These are phyloP conservation scores for Drosophila biarmipes DNA, from an alignment of 1,140 invertebrate genomes.

Conservation along the genomic window DNA sequence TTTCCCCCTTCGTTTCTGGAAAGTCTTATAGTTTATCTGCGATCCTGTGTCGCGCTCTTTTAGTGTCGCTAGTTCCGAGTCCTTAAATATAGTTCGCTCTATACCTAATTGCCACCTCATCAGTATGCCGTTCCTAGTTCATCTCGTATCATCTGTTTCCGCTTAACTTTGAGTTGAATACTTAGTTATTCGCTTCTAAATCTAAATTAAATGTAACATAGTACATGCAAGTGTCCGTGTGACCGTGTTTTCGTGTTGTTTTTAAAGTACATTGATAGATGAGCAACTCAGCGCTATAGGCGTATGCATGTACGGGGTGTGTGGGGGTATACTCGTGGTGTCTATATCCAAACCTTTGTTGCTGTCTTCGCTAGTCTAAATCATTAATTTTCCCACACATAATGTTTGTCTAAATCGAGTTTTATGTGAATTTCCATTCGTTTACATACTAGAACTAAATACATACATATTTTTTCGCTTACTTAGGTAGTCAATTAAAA, in stretches of 20 bases:
- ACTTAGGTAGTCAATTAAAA: conserved; percentile 63
- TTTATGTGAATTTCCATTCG: conserved; percentile 40
- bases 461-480: conserved; percentile 69
- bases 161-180: conserved; percentile 65
- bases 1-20: conserved; percentile 51
- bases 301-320: conserved; percentile 43
- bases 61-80: conserved; percentile 49
- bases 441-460: conserved; percentile 76
- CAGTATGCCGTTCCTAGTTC: conserved; percentile 75
- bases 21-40: conserved; percentile 71
- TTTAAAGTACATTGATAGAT: conserved; percentile 71
- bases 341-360: conserved; percentile 68
- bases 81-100: conserved; percentile 68
- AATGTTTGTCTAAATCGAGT: conserved; percentile 49
- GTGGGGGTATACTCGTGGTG: conserved; percentile 38
- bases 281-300: conserved; percentile 71
- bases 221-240: conserved; percentile 51
- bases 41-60: conserved; percentile 22
- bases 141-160: conserved; percentile 33
- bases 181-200: conserved; percentile 70
- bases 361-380: conserved; percentile 65
- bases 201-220: conserved; percentile 77
- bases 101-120: conserved; percentile 77
- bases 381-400: conserved; percentile 63
- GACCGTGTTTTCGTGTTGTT: conserved; percentile 38